phyloP scores from a whole-genome alignment of 2,113 vertebrate species.

The Sinosuthora webbiana region DNA sequence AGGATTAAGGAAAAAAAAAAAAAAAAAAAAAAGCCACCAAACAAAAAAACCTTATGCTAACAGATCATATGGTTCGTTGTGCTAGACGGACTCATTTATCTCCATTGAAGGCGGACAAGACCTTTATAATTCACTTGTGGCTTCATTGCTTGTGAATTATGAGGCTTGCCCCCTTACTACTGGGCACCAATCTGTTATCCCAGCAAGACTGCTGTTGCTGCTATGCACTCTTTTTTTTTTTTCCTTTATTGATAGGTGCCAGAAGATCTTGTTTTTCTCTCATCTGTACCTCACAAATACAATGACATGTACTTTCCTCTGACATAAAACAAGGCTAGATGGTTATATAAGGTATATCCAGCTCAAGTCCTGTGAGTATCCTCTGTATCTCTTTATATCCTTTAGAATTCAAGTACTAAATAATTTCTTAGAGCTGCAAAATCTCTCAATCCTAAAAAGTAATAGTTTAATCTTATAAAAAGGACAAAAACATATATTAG shows the following conservation, averaged over 20 bases:
- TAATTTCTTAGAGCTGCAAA: slow-evolving; percentile 4
- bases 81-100: slow-evolving; percentile 1
- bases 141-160: slow-evolving; percentile 49
- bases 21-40: no score
- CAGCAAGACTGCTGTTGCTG: neutral
- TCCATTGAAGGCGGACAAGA: slow-evolving; percentile 5
- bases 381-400: neutral
- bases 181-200: slow-evolving; percentile 7
- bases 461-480: neutral
- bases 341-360: neutral
- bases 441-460: slow-evolving; percentile 15
- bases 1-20: neutral
- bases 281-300: neutral
- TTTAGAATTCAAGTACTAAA: slow-evolving; percentile 17
- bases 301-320: neutral
- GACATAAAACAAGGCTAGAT: neutral
- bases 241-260: neutral
- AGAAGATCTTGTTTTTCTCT: neutral
- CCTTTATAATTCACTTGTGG: slow-evolving; percentile 54
- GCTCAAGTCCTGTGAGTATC: neutral
- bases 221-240: neutral
- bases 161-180: neutral
- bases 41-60: neutral
- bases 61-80: neutral
- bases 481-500: neutral